phyloP scores from a whole-genome alignment of 2,113 vertebrate genomes.

The Microtus pennsylvanicus region DNA sequence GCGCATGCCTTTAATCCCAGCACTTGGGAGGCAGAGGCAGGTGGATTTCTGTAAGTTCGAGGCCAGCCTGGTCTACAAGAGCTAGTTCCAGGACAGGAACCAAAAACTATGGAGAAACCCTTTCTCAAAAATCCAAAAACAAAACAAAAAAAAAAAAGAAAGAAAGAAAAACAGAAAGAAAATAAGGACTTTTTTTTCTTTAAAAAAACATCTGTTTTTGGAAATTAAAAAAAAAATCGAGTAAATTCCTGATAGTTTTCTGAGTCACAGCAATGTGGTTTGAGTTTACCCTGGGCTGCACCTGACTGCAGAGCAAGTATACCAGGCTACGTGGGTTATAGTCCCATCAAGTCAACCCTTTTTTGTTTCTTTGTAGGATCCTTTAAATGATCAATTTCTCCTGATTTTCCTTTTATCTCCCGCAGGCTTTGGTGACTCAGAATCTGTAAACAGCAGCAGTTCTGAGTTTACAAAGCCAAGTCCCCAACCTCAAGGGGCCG shows the following conservation, averaged over 20 bases:
- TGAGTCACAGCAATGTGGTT: conserved; percentile 28
- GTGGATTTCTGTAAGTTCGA: too few species aligned
- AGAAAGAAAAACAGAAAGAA: neutral
- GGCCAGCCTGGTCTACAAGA: too few species aligned
- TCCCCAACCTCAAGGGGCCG: neutral
- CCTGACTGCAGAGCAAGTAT: conserved; percentile 13
- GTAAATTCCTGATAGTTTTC: conserved; percentile 47
- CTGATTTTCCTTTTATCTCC: neutral
- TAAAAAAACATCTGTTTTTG: conserved; percentile 20
- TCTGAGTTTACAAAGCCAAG: neutral
- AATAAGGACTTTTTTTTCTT: neutral
- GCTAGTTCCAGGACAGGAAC: too few species aligned
- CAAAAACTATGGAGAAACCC: too few species aligned
- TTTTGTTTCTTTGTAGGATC: neutral
- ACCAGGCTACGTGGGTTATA: neutral
- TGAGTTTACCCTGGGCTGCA: neutral
- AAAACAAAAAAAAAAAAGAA: too few species aligned
- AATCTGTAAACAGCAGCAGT: neutral
- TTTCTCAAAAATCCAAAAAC: too few species aligned
- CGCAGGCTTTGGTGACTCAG: neutral
- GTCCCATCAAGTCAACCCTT: neutral
- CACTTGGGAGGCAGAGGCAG: too few species aligned
- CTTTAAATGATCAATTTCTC: conserved; percentile 25
- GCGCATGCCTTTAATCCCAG: too few species aligned
- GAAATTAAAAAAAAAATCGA: conserved; percentile 30